These are phyloP conservation scores for Araneus ventricosus DNA, from an alignment of 1,140 invertebrate species.

Conservation along the genomic window DNA sequence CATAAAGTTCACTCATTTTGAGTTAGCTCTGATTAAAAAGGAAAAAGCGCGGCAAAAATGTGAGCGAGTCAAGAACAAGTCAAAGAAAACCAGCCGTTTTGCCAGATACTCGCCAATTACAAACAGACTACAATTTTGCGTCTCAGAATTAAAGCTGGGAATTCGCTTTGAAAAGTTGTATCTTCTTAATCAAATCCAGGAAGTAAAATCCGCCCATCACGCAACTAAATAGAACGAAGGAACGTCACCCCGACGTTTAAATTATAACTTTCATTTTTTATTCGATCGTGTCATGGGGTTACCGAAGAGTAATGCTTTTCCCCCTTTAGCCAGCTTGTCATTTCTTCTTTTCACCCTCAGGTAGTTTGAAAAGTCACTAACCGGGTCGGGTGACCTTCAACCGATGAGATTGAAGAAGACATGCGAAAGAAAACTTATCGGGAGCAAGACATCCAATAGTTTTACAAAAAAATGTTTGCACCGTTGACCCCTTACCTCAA, in stretches of 20 bases:
- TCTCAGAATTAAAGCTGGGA: not conserved
- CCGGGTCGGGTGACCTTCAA: not conserved
- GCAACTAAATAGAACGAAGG: not conserved
- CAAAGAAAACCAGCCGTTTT: not conserved
- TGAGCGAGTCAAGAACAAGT: not conserved
- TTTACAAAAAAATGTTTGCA: not conserved
- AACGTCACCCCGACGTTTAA: conserved; percentile 6
- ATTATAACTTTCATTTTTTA: conserved; percentile 37
- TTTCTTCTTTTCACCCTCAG: not conserved
- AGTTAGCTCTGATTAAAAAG: not conserved
- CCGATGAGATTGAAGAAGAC: not conserved
- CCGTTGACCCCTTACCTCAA: not conserved
- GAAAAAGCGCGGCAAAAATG: not conserved
- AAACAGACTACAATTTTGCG: not conserved
- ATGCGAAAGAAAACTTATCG: not conserved
- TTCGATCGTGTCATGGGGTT: not conserved
- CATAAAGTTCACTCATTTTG: not conserved
- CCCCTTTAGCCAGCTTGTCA: not conserved
- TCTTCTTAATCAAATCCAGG: conserved; percentile 39
- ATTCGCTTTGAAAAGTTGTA: not conserved
- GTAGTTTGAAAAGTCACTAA: not conserved
- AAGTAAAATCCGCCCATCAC: conserved; percentile 51
- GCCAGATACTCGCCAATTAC: not conserved
- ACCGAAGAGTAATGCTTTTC: not conserved
- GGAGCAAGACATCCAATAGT: not conserved